Percentiles rank a stretch among this genome's conserved stretches.
Evolutionary conservation across 1,140 invertebrate species (phyloP).

Genomic region (Diabrotica virgifera): DNA sequence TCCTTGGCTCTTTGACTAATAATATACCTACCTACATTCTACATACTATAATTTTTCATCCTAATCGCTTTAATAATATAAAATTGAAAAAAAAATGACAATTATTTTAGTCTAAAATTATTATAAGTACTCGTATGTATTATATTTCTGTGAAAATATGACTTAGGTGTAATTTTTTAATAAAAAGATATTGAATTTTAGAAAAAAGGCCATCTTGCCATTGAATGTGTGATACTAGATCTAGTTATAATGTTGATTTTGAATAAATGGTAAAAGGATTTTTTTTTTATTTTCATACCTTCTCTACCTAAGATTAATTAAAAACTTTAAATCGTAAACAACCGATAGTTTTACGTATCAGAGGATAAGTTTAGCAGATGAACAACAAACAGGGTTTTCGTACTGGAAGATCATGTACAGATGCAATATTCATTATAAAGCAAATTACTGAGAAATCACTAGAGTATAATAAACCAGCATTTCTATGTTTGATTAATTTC

Average conservation of each 20-base stretch:
- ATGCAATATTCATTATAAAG: no score
- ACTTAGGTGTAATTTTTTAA: neutral
- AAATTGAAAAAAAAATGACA: neutral
- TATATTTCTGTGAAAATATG: neutral
- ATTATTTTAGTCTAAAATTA: neutral
- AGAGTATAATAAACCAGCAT: no score
- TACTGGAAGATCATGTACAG: no score
- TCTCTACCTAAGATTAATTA: no score
- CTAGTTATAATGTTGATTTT: neutral
- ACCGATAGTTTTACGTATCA: no score
- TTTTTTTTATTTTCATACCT: neutral
- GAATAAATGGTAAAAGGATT: neutral
- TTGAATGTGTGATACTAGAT: conserved; percentile 1
- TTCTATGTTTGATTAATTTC: no score
- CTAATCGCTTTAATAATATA: neutral
- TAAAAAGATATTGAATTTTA: neutral
- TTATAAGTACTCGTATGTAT: neutral
- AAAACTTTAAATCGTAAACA: no score
- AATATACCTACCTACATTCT: neutral
- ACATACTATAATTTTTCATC: neutral
- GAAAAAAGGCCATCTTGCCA: conserved; percentile 2
- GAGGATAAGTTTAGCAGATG: no score
- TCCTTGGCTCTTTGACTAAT: neutral
- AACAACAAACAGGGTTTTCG: no score
- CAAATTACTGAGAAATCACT: no score